Base-by-base conservation (phyloP, 2,888 invertebrate species). In the Thymelicus sylvestris region DNA sequence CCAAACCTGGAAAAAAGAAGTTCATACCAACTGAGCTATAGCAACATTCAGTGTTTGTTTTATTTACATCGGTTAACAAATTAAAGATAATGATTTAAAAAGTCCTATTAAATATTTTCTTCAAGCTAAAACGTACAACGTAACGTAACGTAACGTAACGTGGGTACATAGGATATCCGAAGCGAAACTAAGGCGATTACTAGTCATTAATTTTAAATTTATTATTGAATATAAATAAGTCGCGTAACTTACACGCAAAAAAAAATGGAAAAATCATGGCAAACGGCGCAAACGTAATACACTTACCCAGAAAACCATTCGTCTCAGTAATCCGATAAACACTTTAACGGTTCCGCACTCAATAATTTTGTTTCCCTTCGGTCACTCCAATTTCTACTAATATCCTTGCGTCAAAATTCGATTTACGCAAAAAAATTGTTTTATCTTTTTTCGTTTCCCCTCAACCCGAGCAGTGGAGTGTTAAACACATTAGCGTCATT, bases 341-440 rank as follows among this genome's bases (percentile, higher is more conserved):
- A 83, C 83, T 84, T 66, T 83, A 86, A 86, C 86, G 85, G 83
- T 80, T 84, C 84, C 80, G 74, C 86, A 86, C 86, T 83, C 87
- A 83, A 86, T 92, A 89, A 91, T 89, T 87, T 81, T 84, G 83
- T 87, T 84, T 87, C 87, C 88, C 87, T 85, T 75, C 84, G 90
- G 90, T 88, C 88, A 89, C 83, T 89, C 84, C 89, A 89, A 91
- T 91, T 66, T 89, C 85, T 75, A 80, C 81, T 88, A 89, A 89
- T 86, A 91, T 86, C 84, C 85, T 83, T 76, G 81, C 80, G 83
- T 87, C 87, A 87, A 87, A 91, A 92, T 85, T 88, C 83, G 84
- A 90, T 92, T 92, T 90, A 87, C 87, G 84, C 82, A 88, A 90
- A 90, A 88, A 90, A 89, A 83, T 73, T 71, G 71, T 78, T 77